Evolutionary conservation across 1,140 invertebrate species (phyloP).

Genomic region (Lordiphosa stackelbergi): DNA sequence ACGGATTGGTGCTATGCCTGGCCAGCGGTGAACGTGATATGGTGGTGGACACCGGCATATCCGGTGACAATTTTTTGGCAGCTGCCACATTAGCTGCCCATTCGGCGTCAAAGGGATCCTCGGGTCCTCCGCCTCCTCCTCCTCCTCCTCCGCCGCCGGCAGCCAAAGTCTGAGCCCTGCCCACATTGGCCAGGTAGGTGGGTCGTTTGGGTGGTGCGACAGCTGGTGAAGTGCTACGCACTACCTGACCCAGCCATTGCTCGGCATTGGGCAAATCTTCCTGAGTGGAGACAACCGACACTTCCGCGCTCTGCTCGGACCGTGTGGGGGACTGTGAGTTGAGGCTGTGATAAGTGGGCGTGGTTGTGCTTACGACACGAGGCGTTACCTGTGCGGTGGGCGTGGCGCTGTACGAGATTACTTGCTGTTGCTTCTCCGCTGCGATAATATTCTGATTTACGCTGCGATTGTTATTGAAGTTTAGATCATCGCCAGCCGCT

Average conservation of each 20-base stretch:
- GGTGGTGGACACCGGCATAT: constrained; percentile 49
- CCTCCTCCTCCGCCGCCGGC: constrained; percentile 70
- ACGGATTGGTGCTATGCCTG: constrained; percentile 79
- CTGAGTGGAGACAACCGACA: constrained; percentile 1
- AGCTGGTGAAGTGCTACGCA: constrained; percentile 79
- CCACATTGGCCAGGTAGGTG: constrained; percentile 80
- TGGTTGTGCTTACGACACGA: constrained; percentile 37
- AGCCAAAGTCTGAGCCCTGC: constrained; percentile 81
- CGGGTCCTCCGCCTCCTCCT: constrained; percentile 48
- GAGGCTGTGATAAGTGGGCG: constrained; percentile 54
- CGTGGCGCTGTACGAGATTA: constrained; percentile 44
- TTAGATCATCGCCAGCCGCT: constrained; percentile 80
- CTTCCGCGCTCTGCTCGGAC: constrained; percentile 31
- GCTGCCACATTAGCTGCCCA: constrained; percentile 82
- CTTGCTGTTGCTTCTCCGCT: constrained; percentile 68
- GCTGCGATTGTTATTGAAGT: constrained; percentile 79
- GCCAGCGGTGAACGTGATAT: constrained; percentile 34
- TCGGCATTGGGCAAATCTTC: constrained; percentile 83
- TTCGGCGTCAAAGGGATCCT: constrained; percentile 91
- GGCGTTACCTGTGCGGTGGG: constrained; percentile 34
- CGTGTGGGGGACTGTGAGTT: constrained; percentile 48
- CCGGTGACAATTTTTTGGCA: constrained; percentile 67
- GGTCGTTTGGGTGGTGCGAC: constrained; percentile 77
- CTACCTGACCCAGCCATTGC: constrained; percentile 87
- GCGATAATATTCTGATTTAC: constrained; percentile 79